Evolutionary conservation across 2,797 vertebrate genomes (phyloP).

Genomic region (Phalloptychus januarius): DNA sequence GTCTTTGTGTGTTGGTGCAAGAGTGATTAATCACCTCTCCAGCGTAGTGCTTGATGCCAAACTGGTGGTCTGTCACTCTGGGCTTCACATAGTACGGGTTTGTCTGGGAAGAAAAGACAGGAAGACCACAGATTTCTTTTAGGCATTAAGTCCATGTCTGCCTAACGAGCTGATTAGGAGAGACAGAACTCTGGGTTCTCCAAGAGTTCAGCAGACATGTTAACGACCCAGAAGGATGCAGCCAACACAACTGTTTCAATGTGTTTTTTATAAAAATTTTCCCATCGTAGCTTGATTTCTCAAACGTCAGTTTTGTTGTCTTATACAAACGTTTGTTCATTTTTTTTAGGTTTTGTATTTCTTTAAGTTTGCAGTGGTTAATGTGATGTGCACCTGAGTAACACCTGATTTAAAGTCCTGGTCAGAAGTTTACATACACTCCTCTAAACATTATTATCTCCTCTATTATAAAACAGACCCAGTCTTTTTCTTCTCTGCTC

Average conservation of each 20-base stretch:
- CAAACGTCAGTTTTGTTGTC: neutral
- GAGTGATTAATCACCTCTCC: conserved; percentile 85
- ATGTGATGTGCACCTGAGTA: no score
- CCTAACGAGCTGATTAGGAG: conserved; percentile 1
- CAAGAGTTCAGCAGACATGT: conserved; percentile 13
- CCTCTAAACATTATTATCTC: neutral
- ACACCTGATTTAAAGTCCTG: neutral
- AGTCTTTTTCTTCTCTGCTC: neutral
- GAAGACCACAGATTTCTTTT: conserved; percentile 8
- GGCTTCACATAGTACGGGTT: conserved; percentile 93
- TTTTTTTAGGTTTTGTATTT: neutral
- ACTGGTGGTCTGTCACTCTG: conserved; percentile 90
- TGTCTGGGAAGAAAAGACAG: conserved; percentile 75
- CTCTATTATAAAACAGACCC: neutral
- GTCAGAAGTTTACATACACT: neutral
- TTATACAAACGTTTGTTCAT: neutral
- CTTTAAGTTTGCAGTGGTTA: neutral
- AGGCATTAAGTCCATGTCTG: conserved; percentile 9
- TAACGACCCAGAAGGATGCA: neutral
- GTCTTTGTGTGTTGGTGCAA: conserved; percentile 21
- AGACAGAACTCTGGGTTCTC: neutral
- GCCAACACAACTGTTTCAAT: neutral
- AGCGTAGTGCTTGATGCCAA: conserved; percentile 94
- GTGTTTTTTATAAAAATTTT: neutral
- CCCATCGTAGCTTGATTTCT: neutral